phyloP scores from a whole-genome alignment of 2,888 invertebrate species.

The Acleris laterana region DNA sequence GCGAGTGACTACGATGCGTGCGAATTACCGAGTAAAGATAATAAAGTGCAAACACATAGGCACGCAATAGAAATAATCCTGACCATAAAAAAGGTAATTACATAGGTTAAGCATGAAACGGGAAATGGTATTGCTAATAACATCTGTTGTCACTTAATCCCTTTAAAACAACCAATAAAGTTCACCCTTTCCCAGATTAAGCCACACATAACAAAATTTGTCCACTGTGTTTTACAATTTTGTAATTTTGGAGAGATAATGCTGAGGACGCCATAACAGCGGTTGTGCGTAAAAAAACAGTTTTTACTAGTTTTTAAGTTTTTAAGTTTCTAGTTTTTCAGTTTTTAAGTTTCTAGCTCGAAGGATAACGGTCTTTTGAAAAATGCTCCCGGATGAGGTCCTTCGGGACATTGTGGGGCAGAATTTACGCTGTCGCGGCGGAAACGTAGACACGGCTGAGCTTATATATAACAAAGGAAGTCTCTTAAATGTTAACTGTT shows the following conservation, averaged over 20 bases:
- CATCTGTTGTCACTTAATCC: too few relatives aligned
- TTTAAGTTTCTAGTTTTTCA: too few relatives aligned
- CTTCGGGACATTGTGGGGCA: slow-evolving; percentile 8
- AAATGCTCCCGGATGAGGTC: slow-evolving; percentile 20
- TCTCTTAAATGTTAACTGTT: background rate
- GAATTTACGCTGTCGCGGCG: slow-evolving; percentile 1
- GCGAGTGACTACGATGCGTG: too few relatives aligned
- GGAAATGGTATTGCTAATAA: too few relatives aligned
- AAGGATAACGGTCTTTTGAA: slow-evolving; percentile 2
- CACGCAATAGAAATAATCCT: too few relatives aligned
- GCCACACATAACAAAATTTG: background rate
- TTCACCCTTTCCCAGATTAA: too few relatives aligned
- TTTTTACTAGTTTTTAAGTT: background rate
- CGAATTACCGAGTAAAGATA: too few relatives aligned
- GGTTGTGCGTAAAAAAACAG: background rate
- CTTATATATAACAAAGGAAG: background rate
- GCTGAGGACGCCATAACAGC: background rate
- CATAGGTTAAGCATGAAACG: too few relatives aligned
- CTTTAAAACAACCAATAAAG: too few relatives aligned
- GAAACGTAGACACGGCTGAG: background rate
- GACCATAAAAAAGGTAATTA: too few relatives aligned
- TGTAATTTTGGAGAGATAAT: background rate
- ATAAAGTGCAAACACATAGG: too few relatives aligned
- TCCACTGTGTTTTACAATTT: background rate
- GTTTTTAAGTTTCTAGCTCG: background rate